Evolutionary conservation across 2,113 vertebrate species (phyloP).

Genomic region (Tupaia tana): DNA sequence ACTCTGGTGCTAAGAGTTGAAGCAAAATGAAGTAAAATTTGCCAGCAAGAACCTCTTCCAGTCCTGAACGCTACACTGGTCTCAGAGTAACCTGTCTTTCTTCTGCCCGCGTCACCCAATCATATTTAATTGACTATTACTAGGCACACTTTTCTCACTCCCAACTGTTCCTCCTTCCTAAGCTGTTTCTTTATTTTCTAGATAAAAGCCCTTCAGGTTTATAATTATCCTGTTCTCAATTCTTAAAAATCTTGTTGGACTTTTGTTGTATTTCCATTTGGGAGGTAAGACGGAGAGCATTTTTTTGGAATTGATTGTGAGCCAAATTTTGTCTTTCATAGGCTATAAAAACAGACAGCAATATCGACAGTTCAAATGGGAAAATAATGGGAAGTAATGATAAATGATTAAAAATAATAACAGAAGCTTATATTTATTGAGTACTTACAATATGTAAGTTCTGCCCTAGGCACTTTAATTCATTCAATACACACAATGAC

Average conservation of each 20-base stretch:
- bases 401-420: neutral
- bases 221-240: neutral
- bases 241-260: neutral
- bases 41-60: neutral
- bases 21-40: neutral
- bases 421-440: neutral
- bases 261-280: neutral
- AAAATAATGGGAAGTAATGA: neutral
- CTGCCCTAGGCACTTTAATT: slow-evolving; percentile 4
- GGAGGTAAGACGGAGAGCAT: neutral
- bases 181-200: slow-evolving; percentile 20
- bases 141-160: neutral
- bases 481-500: neutral
- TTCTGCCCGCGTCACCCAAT: neutral
- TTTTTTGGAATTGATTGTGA: neutral
- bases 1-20: neutral
- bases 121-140: neutral
- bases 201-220: neutral
- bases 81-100: neutral
- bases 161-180: neutral
- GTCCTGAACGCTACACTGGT: rapidly evolving
- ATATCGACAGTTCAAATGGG: neutral
- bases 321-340: neutral
- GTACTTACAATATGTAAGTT: neutral
- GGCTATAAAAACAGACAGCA: neutral